A percentile compares a stretch with the other conserved stretches of the same genome.
phyloP scores from a whole-genome alignment of 2,888 invertebrate species.

The Plebejus anna region DNA sequence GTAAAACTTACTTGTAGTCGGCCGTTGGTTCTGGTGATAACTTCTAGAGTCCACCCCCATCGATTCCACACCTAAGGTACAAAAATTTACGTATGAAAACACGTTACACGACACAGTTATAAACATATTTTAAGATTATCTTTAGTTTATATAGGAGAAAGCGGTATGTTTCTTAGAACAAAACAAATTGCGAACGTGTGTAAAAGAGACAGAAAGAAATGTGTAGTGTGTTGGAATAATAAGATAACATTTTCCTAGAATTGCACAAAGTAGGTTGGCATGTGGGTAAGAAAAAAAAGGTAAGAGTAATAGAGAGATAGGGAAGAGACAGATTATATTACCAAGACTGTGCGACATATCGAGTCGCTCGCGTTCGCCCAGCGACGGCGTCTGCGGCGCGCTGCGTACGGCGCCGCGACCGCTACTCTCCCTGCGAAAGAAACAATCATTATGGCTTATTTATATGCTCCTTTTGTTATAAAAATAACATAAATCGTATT shows the following conservation, averaged over 20 bases:
- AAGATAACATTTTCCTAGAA: no score
- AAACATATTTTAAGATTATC: not conserved
- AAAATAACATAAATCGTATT: no score
- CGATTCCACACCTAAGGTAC: conserved; percentile 58
- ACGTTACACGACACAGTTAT: not conserved
- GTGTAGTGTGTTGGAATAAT: no score
- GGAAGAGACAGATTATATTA: conserved; percentile 38
- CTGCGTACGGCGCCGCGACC: conserved; percentile 69
- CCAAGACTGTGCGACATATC: conserved; percentile 76
- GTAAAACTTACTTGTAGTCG: conserved; percentile 66
- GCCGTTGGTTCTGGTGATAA: conserved; percentile 69
- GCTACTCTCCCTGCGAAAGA: conserved; percentile 50
- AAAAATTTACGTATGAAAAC: conserved; percentile 3
- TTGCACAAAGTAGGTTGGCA: no score
- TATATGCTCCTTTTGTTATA: not conserved
- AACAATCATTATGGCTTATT: not conserved
- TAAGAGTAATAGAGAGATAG: no score
- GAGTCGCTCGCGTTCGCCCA: conserved; percentile 70
- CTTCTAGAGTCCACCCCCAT: conserved; percentile 62
- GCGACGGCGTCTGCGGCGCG: conserved; percentile 79
- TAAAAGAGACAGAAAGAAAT: conserved; percentile 2
- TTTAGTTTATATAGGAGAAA: not conserved
- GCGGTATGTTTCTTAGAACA: no score
- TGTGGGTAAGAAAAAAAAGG: no score
- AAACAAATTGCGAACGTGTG: not conserved